phyloP scores from a whole-genome alignment of 2,888 invertebrate genomes.

The Apoderus coryli region DNA sequence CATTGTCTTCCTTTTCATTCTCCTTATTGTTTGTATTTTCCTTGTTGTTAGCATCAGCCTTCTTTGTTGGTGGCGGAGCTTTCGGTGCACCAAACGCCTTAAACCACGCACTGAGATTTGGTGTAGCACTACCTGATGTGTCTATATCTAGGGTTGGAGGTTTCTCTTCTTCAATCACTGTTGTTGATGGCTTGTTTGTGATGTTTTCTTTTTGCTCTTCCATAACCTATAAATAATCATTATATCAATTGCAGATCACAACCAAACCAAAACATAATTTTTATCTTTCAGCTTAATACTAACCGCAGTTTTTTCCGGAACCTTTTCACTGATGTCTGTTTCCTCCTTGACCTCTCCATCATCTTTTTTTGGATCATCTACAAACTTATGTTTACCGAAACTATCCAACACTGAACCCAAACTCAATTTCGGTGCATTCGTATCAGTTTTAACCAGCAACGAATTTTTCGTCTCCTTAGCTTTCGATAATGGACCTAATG shows the following conservation, averaged over 20 bases:
- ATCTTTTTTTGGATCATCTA: slow-evolving; percentile 33
- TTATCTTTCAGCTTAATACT: too few species aligned
- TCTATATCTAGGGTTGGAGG: slow-evolving; percentile 21
- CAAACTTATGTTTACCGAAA: slow-evolving; percentile 55
- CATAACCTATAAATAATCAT: too few species aligned
- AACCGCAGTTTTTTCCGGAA: background rate
- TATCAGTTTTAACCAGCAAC: slow-evolving; percentile 43
- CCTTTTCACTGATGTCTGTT: background rate
- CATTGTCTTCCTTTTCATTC: slow-evolving; percentile 28
- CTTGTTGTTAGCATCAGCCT: slow-evolving; percentile 40
- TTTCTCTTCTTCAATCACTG: too few species aligned
- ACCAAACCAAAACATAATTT: too few species aligned
- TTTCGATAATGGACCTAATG: slow-evolving; percentile 40
- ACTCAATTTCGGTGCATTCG: slow-evolving; percentile 66
- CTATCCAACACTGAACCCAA: slow-evolving; percentile 70
- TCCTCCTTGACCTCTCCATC: slow-evolving; percentile 14
- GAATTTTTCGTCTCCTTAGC: slow-evolving; percentile 42
- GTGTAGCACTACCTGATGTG: slow-evolving; percentile 46
- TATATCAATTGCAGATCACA: too few species aligned
- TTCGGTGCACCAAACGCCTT: slow-evolving; percentile 85
- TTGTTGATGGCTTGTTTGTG: too few species aligned
- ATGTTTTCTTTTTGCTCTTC: too few species aligned
- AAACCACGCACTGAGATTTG: slow-evolving; percentile 83
- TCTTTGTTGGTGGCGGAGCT: slow-evolving; percentile 44
- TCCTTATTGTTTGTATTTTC: slow-evolving; percentile 31